phyloP scores from a whole-genome alignment of 2,113 vertebrate genomes.

The Cinclus mexicanus region DNA sequence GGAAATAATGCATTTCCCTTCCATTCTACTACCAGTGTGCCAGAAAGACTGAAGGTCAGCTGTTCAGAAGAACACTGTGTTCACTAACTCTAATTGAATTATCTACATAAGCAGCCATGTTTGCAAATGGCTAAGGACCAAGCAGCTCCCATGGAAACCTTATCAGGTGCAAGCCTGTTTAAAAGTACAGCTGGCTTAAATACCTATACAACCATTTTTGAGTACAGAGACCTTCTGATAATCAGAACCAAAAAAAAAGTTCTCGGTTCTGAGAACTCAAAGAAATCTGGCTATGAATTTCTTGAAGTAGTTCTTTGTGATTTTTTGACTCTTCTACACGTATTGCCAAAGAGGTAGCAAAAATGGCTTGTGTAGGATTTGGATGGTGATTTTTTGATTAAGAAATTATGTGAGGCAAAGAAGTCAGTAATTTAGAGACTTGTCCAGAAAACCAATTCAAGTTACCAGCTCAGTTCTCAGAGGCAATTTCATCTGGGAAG shows the following conservation, averaged over 20 bases:
- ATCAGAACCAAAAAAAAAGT: neutral
- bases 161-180: slow-evolving; percentile 33
- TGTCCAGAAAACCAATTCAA: neutral
- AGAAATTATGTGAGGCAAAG: neutral
- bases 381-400: neutral
- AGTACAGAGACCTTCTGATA: neutral
- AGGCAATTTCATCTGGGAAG: neutral
- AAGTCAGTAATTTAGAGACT: neutral
- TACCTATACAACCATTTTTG: neutral
- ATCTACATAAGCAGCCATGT: slow-evolving; percentile 33
- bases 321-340: neutral
- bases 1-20: neutral
- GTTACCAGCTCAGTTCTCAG: neutral
- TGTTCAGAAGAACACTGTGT: neutral
- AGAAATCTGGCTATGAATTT: neutral
- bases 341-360: neutral
- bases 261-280: neutral
- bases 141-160: slow-evolving; percentile 17
- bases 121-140: slow-evolving; percentile 40
- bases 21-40: neutral
- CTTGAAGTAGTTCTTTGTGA: neutral
- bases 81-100: slow-evolving; percentile 42
- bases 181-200: neutral
- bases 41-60: neutral
- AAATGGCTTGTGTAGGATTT: neutral